Base-by-base conservation (phyloP, 2,888 invertebrate species). In the Octodonta nipae region DNA sequence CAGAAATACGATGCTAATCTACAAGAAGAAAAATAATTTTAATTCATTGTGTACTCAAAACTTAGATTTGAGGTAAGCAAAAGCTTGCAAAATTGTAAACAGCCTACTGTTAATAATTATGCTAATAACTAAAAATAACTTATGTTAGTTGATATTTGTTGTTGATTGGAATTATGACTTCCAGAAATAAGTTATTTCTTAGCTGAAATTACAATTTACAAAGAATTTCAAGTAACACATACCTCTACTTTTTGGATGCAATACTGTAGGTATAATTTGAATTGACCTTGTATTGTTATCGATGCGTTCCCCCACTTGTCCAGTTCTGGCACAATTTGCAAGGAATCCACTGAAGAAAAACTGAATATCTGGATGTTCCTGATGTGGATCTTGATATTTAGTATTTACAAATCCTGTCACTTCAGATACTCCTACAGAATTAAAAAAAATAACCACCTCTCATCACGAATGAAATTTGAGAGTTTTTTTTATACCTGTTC, bases 161-260 rank as follows among this genome's bases (percentile, higher is more conserved):
- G n/a, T n/a, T n/a, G n/a, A n/a, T n/a, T n/a, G n/a, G n/a, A n/a
- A n/a, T n/a, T n/a, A n/a, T n/a, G n/a, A n/a, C n/a, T n/a, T n/a
- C n/a, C n/a, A n/a, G n/a, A n/a, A n/a, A n/a, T n/a, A n/a, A n/a
- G n/a, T n/a, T n/a, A n/a, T n/a, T n/a, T n/a, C n/a, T n/a, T n/a
- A n/a, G n/a, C 22, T n/a, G 4, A 11, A 22, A 22, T 10, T 22
- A 22, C n/a, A 22, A 22, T 11, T 10, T 22, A 22, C 72, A 6
- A 5, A 12, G 8, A 5, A 10, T 26, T 10, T 12, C 27, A 26
- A 26, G 13, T 12, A 2, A 15, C 11, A 2, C 13, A n/a, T n/a
- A n/a, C 95, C 95, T 6, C 82, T 70, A 42, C 89, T 89, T 55
- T 83, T 80, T 0, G 93, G 88, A 51, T 88, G 80, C 48, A 95